Conservation (phyloP, 2,113 vertebrate species). For the Oplegnathus fasciatus region DNA sequence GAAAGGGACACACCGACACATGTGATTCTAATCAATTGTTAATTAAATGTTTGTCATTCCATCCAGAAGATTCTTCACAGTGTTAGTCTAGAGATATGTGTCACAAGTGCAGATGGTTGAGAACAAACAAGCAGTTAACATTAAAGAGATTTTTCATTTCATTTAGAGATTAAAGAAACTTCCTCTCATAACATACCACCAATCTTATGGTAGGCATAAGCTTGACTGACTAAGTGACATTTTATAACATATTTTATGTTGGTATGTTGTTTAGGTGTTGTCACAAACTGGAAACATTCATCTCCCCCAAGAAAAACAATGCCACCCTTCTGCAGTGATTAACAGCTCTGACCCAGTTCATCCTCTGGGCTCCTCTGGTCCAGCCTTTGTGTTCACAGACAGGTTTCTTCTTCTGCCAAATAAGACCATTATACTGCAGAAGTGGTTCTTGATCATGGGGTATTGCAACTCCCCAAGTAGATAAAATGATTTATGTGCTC, state of each 20-base stretch:
- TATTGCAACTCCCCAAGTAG: too few relatives aligned
- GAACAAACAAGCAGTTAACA: background rate
- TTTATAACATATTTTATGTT: too few relatives aligned
- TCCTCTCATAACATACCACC: background rate
- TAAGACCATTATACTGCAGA: background rate
- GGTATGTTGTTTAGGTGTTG: too few relatives aligned
- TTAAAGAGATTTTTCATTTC: background rate
- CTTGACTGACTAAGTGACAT: background rate
- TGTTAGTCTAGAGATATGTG: background rate
- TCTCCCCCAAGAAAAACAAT: constrained; percentile 16
- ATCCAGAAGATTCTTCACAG: background rate
- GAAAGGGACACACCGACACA: too few relatives aligned
- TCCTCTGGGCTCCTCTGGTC: background rate
- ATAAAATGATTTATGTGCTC: background rate
- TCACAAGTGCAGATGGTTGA: background rate
- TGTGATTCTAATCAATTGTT: too few relatives aligned
- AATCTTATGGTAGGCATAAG: background rate
- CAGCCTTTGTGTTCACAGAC: background rate
- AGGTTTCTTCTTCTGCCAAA: background rate
- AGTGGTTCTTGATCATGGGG: background rate
- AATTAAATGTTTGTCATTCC: too few relatives aligned
- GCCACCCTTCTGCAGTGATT: background rate
- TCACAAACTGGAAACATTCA: background rate
- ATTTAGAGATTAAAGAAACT: background rate
- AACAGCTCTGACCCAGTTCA: constrained; percentile 1